Base-by-base conservation (phyloP, 2,888 invertebrate genomes). In the Oscheius onirici region DNA sequence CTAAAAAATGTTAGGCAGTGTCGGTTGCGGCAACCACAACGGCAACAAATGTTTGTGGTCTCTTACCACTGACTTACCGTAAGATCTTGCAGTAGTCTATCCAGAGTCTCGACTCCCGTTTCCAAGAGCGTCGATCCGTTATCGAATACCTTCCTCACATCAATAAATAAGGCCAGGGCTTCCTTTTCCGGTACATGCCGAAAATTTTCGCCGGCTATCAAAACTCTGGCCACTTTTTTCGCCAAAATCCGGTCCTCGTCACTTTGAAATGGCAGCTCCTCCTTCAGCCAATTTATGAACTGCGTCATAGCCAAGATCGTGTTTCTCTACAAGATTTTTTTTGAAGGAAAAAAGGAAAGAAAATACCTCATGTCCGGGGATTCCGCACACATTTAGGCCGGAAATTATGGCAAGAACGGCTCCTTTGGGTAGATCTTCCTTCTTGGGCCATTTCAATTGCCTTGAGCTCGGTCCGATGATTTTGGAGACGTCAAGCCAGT, bases 181-280 rank as follows among this genome's bases (percentile, higher is more conserved):
- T 34, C 34, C 34, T 6, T 3, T 8, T 20, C 34, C 34, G 34
- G 0, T 8, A 34, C 34, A 34, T 34, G 3, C 8, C 34, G 3
- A 3, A 70, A 15, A 40, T 49, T 70, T 26, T 63, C 55, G 6
- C 70, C 70, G 28, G 44, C 24, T 20, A 70, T 57, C 17, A 70
- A 1, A 22, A 70, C 54, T 22, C 70, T 49, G 8, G 49, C 70
- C 1, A 68, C 68, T 15, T 22, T 40, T 11, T 55, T 40, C 11
- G 46, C 57, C 22, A 44, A 57, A 22, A 17, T 22, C 13, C 17
- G 55, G 3, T 57, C 57, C 11, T 26, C 26, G 15, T 24, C 40
- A 44, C n/a, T 34, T 8, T 34, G 34, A 34, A 6, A 20, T 26
- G 46, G 44, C 20, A 15, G 17, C 13, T 40, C 40, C n/a, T 41